These are phyloP conservation scores for Sphecodes monilicornis DNA, from an alignment of 2,888 invertebrate genomes.

Conservation along the genomic window DNA sequence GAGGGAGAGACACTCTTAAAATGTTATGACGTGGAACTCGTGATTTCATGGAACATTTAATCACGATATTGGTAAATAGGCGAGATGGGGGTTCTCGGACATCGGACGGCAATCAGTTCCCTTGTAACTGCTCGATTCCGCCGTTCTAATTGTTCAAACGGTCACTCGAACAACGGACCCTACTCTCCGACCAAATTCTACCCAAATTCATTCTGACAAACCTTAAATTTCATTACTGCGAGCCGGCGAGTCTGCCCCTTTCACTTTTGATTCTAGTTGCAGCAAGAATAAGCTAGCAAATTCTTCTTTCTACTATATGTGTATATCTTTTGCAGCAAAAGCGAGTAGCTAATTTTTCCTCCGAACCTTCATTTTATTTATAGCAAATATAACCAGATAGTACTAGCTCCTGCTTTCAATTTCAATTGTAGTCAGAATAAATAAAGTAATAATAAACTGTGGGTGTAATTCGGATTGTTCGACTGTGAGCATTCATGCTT, in stretches of 20 bases:
- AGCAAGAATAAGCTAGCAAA: not conserved
- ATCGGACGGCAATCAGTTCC: slow-evolving; percentile 13
- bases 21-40: slow-evolving; percentile 84
- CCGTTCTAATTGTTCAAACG: not conserved
- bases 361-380: too few species aligned
- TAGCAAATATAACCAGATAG: too few species aligned
- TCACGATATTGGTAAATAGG: slow-evolving; percentile 82
- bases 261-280: not conserved
- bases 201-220: not conserved
- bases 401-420: too few species aligned
- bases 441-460: too few species aligned
- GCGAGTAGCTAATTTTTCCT: too few species aligned
- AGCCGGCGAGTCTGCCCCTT: not conserved
- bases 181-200: not conserved
- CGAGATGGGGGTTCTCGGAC: slow-evolving; percentile 71
- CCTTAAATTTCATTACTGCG: not conserved
- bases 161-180: not conserved
- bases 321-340: too few species aligned
- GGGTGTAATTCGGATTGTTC: too few species aligned
- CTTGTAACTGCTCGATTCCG: not conserved
- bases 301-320: not conserved
- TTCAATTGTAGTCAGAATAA: too few species aligned
- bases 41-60: slow-evolving; percentile 84
- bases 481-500: too few species aligned
- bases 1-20: slow-evolving; percentile 79